Percentiles rank a stretch among this genome's conserved stretches.
phyloP scores from a whole-genome alignment of 2,888 invertebrate genomes.

The Pandemis cinnamomeana region DNA sequence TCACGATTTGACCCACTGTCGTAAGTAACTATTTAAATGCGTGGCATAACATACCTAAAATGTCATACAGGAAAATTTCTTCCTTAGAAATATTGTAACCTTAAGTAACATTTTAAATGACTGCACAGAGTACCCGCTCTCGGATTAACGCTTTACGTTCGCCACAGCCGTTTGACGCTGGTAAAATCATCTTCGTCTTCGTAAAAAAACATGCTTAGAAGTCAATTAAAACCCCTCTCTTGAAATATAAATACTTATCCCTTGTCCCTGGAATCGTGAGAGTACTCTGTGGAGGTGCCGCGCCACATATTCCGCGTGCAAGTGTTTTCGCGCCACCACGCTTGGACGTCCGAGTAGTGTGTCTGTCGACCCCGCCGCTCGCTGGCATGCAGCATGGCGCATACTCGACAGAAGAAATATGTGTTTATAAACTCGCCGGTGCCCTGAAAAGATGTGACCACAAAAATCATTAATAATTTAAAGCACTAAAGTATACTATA shows the following conservation, averaged over 20 bases:
- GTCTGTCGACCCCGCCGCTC: conserved; percentile 71
- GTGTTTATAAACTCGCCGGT: conserved; percentile 98
- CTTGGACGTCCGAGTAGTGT: conserved; percentile 92
- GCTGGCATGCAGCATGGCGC: conserved; percentile 92
- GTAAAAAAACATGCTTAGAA: background rate
- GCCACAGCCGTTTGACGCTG: background rate
- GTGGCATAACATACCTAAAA: background rate
- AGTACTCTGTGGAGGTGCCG: conserved; percentile 44
- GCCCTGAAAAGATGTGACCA: conserved; percentile 85
- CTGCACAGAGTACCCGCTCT: background rate
- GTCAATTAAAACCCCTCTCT: background rate
- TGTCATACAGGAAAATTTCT: background rate
- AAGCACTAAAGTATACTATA: no score
- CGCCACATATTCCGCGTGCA: conserved; percentile 87
- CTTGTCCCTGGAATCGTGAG: conserved; percentile 51
- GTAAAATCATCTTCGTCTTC: background rate
- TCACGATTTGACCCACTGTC: background rate
- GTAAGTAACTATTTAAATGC: conserved; percentile 2
- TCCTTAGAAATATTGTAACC: background rate
- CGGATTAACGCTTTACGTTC: background rate
- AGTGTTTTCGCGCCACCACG: conserved; percentile 93
- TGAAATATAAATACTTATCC: conserved; percentile 43
- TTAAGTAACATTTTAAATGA: background rate
- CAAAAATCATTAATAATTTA: background rate
- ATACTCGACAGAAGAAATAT: conserved; percentile 96